Percentiles rank a stretch among this genome's conserved stretches.
These are phyloP conservation scores for Eristalinus aeneus DNA, from an alignment of 2,888 invertebrate genomes.

Conservation along the genomic window DNA sequence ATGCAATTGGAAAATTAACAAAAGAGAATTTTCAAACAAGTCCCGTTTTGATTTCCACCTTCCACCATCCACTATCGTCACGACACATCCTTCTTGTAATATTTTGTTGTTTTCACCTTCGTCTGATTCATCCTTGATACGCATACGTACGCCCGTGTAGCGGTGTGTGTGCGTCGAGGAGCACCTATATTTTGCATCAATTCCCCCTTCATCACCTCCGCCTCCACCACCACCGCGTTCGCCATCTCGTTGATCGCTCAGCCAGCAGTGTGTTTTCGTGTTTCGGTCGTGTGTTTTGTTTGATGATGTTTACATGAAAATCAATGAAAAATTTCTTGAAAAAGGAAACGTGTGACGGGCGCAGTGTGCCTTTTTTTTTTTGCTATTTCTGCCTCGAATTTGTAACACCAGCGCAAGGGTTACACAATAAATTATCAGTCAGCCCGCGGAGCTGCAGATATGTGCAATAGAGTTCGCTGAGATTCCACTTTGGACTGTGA, in stretches of 20 bases:
- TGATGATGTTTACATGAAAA: slow-evolving; percentile 68
- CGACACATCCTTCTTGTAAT: slow-evolving; percentile 1
- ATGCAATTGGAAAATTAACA: slow-evolving; percentile 61
- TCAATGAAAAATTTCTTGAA: slow-evolving; percentile 61
- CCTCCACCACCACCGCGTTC: background rate
- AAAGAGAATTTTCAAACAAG: slow-evolving; percentile 26
- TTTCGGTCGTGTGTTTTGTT: slow-evolving; percentile 34
- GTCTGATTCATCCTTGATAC: slow-evolving; percentile 27
- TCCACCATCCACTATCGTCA: no score
- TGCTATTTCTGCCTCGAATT: slow-evolving; percentile 19
- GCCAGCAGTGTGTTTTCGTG: slow-evolving; percentile 32
- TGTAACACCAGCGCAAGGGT: slow-evolving; percentile 21
- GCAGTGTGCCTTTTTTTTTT: slow-evolving; percentile 29
- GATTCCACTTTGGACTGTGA: slow-evolving; percentile 1
- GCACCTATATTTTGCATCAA: slow-evolving; percentile 36
- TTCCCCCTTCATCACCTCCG: background rate
- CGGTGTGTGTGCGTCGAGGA: slow-evolving; percentile 24
- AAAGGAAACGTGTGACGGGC: slow-evolving; percentile 52
- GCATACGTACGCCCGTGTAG: slow-evolving; percentile 11
- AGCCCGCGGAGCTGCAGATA: slow-evolving; percentile 9
- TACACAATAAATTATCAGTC: slow-evolving; percentile 50
- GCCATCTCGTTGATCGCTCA: background rate
- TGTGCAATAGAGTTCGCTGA: slow-evolving; percentile 57
- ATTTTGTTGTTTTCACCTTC: background rate
- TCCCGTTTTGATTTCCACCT: slow-evolving; percentile 36